Base-by-base conservation (phyloP, 2,113 vertebrate species). In the Noturus placidus region DNA sequence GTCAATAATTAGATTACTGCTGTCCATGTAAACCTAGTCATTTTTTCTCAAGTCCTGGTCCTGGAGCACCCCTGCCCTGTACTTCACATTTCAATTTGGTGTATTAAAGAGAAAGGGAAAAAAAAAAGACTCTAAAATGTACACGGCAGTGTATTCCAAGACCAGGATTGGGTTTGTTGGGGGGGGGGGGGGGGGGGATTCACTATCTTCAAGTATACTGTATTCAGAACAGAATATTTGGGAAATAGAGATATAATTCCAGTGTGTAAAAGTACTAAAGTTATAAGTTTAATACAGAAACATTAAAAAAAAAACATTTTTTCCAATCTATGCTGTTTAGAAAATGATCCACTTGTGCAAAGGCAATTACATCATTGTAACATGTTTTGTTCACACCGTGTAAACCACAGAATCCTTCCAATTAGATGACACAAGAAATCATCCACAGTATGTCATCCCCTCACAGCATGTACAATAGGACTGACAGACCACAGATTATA, bases 371-470 rank as follows among this genome's bases (percentile, higher is more conserved):
- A 20, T 59, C 30, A 2, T 22, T 81, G 86, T 46, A 59, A 25
- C 52, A 42, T 19, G 25, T 77, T 69, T 61, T 14, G 69, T 38
- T 86, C 74, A 83, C 33, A 38, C 69, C 56, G 11, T 86, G 59
- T 76, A 54, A 89, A 82, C 84, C 84, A 82, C 84, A 82, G 46
- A 86, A 86, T 86, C 72, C 42, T 80, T 78, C 46, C 79, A 83
- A 69, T 89, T 86, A 89, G 59, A 76, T 86, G 59, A 86, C 84
- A 78, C 70, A 67, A 67, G 57, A 63, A 76, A 25, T 38, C 83
- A 76, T 76, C 52, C 35, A 20, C 83, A 57, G 69, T 85, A 52
- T 76, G 35, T 76, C 63, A 82, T 88, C 65, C 83, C 85, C 83
- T 82, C 72, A 82, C 70, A 56, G 70, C 80, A 83, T 35, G 81